Conservation (phyloP, 2,888 invertebrate genomes). For the Aradus depressus region DNA sequence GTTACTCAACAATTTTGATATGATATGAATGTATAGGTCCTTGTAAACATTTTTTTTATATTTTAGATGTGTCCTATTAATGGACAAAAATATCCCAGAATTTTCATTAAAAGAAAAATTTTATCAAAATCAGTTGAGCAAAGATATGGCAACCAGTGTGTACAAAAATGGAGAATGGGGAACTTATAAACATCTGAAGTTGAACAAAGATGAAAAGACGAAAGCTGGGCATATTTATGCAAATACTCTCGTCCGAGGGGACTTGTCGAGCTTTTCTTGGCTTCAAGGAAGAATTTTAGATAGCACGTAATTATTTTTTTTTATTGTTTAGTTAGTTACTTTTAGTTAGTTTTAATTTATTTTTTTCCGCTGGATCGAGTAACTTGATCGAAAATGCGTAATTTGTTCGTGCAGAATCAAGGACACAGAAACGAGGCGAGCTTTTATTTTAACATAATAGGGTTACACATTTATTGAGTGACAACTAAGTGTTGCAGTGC, state of each 20-base stretch:
- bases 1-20: conserved; percentile 25
- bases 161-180: conserved; percentile 57
- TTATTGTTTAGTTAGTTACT: too few relatives aligned
- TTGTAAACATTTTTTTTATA: neutral
- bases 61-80: conserved; percentile 50
- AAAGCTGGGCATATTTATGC: conserved; percentile 58
- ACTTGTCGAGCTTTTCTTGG: conserved; percentile 77
- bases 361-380: too few relatives aligned
- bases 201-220: conserved; percentile 41
- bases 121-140: conserved; percentile 52
- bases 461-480: too few relatives aligned
- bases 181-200: conserved; percentile 70
- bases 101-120: conserved; percentile 54
- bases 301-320: neutral
- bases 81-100: conserved; percentile 46
- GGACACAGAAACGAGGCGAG: too few relatives aligned
- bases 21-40: conserved; percentile 35
- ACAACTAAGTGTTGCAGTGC: too few relatives aligned
- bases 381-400: too few relatives aligned
- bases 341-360: too few relatives aligned
- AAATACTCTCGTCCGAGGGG: conserved; percentile 67
- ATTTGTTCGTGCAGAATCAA: too few relatives aligned
- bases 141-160: conserved; percentile 72
- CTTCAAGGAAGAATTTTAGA: conserved; percentile 48
- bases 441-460: too few relatives aligned